Evolutionary conservation across 2,888 invertebrate genomes (phyloP).

Genomic region (Zelleria hepariella): DNA sequence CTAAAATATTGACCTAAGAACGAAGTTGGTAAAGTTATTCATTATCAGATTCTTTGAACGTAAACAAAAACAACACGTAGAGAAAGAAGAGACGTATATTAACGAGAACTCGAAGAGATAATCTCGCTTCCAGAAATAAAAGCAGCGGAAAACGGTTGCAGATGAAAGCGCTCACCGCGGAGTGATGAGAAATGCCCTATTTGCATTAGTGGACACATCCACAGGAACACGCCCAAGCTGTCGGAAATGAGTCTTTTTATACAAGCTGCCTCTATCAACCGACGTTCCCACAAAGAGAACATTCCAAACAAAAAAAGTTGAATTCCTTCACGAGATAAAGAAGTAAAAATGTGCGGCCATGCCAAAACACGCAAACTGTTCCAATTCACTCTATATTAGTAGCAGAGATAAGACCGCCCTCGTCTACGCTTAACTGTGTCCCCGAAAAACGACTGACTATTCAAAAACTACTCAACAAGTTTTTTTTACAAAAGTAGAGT

Average conservation of each 20-base stretch:
- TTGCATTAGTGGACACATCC: not conserved
- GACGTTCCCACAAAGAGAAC: not conserved
- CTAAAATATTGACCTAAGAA: not conserved
- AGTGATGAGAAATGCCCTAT: constrained; percentile 1
- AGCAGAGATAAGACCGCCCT: not conserved
- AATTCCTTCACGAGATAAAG: not conserved
- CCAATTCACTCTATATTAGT: not conserved
- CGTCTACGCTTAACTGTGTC: constrained; percentile 5
- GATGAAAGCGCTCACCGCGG: not conserved
- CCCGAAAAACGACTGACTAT: constrained; percentile 21
- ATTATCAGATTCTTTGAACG: not conserved
- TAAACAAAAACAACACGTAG: not conserved
- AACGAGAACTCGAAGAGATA: not conserved
- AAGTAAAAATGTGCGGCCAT: not conserved
- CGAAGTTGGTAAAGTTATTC: not conserved
- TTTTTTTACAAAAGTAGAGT: constrained; percentile 24
- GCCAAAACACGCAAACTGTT: not conserved
- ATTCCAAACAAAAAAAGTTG: not conserved
- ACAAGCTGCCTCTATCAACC: not conserved
- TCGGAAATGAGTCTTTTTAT: not conserved
- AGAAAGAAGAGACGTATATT: not conserved
- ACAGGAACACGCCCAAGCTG: not conserved
- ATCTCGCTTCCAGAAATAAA: not conserved
- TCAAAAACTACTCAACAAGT: constrained; percentile 23
- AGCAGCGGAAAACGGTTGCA: not conserved